A percentile compares a stretch with the other conserved stretches of the same genome.
Evolutionary conservation across 2,888 invertebrate species (phyloP).

Genomic region (Melanostoma scalare): DNA sequence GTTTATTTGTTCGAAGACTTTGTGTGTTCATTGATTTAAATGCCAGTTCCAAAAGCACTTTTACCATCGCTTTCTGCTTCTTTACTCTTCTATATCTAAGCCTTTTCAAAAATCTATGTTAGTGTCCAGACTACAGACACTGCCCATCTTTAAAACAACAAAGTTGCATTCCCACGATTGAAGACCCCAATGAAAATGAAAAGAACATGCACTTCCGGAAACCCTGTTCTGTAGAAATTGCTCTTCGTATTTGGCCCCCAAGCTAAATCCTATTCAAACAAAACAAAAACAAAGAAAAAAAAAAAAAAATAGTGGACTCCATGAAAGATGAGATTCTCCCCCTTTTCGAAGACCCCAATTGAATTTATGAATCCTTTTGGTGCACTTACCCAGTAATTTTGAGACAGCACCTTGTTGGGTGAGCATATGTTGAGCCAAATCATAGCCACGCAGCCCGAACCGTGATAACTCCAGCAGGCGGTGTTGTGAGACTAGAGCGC

Average conservation of each 20-base stretch:
- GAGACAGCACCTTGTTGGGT: slow-evolving; percentile 96
- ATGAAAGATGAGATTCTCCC: neutral
- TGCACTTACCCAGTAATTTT: slow-evolving; percentile 91
- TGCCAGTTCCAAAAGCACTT: too few relatives aligned
- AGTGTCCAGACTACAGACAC: too few relatives aligned
- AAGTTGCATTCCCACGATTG: slow-evolving; percentile 11
- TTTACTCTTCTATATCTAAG: too few relatives aligned
- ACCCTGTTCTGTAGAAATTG: slow-evolving; percentile 32
- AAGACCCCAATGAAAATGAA: neutral
- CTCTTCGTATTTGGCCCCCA: slow-evolving; percentile 34
- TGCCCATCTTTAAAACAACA: too few relatives aligned
- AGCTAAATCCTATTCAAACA: slow-evolving; percentile 38
- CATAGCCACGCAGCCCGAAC: slow-evolving; percentile 92
- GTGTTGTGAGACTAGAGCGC: slow-evolving; percentile 89
- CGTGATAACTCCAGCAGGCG: slow-evolving; percentile 91
- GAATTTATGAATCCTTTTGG: slow-evolving; percentile 63
- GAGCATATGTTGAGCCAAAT: slow-evolving; percentile 94
- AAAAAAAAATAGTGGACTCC: slow-evolving; percentile 6
- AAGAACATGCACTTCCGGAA: slow-evolving; percentile 45
- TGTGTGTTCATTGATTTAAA: too few relatives aligned
- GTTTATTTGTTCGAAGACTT: too few relatives aligned
- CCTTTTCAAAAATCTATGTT: too few relatives aligned
- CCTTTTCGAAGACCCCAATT: slow-evolving; percentile 19
- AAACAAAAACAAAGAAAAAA: neutral
- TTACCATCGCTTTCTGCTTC: too few relatives aligned